A percentile compares a stretch with the other conserved stretches of the same genome.
phyloP scores from a whole-genome alignment of 2,797 vertebrate species.

The Mormyrus proboscirostris region DNA sequence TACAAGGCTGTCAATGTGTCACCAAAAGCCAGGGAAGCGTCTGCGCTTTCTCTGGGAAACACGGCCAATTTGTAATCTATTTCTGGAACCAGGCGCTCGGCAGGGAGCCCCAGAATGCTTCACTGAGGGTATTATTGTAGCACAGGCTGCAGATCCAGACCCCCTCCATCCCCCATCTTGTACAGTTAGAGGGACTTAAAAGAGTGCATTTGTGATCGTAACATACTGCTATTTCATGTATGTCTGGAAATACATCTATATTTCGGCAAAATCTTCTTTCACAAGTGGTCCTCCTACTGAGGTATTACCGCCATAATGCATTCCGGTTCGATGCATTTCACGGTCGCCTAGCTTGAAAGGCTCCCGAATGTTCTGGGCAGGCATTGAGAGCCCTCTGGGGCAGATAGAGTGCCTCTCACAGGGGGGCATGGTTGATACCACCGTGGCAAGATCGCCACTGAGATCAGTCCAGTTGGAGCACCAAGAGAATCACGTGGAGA shows the following conservation, averaged over 20 bases:
- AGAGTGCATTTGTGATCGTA: not conserved
- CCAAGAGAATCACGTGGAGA: not conserved
- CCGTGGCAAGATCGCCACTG: not conserved
- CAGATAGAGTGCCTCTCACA: not conserved
- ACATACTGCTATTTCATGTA: not conserved
- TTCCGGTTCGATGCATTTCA: not conserved
- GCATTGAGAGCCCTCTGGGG: not conserved
- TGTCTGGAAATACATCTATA: not conserved
- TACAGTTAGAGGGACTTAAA: not conserved
- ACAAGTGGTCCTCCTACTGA: not conserved
- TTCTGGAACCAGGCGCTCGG: not conserved
- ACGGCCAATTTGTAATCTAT: not conserved
- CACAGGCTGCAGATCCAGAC: not conserved
- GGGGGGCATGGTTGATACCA: not conserved
- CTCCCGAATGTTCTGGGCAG: too few relatives aligned
- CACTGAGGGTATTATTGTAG: not conserved
- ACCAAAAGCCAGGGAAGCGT: not conserved
- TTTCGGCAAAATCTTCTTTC: not conserved
- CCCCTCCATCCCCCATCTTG: not conserved
- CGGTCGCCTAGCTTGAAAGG: not conserved
- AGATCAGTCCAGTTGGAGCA: not conserved
- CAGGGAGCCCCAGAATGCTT: slow-evolving; percentile 6
- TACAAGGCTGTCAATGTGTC: slow-evolving; percentile 6
- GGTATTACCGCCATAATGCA: not conserved
- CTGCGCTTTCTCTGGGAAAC: slow-evolving; percentile 1